Conservation (phyloP, 2,888 invertebrate species). For the Harpalus rubripes region DNA sequence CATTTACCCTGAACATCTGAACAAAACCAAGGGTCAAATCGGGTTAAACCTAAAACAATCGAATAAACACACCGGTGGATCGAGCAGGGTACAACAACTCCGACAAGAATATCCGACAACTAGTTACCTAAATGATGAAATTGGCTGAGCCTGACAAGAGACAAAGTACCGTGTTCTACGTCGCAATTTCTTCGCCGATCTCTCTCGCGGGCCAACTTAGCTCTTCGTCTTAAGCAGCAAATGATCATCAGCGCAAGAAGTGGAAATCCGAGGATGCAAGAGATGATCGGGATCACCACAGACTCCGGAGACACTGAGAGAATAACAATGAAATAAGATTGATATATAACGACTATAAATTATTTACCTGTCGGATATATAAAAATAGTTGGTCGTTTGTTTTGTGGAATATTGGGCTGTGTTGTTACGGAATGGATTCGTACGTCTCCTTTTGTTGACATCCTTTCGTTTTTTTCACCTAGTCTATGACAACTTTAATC, state of each 20-base stretch:
- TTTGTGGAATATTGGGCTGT: conserved; percentile 77
- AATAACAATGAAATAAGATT: background rate
- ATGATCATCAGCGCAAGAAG: conserved; percentile 91
- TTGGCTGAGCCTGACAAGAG: conserved; percentile 88
- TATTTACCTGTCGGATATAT: conserved; percentile 85
- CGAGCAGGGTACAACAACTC: conserved; percentile 51
- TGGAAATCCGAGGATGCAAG: conserved; percentile 94
- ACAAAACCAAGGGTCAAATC: conserved; percentile 23
- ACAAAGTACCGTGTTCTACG: conserved; percentile 89
- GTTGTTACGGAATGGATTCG: conserved; percentile 51
- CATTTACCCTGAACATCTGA: conserved; percentile 28
- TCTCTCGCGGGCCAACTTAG: conserved; percentile 90
- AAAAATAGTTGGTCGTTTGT: conserved; percentile 86
- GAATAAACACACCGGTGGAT: conserved; percentile 33
- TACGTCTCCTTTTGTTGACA: conserved; percentile 62
- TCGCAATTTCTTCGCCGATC: conserved; percentile 90
- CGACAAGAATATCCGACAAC: conserved; percentile 65
- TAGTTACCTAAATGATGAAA: conserved; percentile 85
- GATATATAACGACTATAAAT: background rate
- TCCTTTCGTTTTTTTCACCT: conserved; percentile 16
- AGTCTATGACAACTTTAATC: conserved; percentile 46
- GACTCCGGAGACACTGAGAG: conserved; percentile 90
- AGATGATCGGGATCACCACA: conserved; percentile 92
- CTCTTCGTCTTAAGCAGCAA: conserved; percentile 90
- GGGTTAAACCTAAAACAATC: conserved; percentile 41